phyloP scores from a whole-genome alignment of 2,888 invertebrate species.

The Drosophila macrospina region DNA sequence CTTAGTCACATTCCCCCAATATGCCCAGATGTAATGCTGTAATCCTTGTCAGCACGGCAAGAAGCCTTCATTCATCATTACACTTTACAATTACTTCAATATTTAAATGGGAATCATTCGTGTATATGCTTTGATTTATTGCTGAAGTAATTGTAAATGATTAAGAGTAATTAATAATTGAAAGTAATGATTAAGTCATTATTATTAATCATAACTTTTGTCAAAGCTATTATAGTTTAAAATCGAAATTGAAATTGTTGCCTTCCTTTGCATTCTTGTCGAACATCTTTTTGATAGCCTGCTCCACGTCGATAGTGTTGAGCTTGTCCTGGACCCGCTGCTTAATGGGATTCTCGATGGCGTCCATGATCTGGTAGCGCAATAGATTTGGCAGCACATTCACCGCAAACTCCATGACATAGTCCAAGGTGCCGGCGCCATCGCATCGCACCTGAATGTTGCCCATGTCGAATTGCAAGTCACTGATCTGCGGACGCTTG shows the following conservation, averaged over 20 bases:
- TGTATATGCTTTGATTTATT: too few relatives aligned
- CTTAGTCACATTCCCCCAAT: conserved; percentile 67
- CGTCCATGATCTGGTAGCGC: conserved; percentile 94
- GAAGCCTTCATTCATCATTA: conserved; percentile 1
- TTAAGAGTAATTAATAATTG: too few relatives aligned
- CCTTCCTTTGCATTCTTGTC: conserved; percentile 87
- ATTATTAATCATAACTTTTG: neutral
- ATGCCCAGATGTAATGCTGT: neutral
- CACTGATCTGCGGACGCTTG: conserved; percentile 89
- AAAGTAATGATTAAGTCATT: neutral
- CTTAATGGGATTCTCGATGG: conserved; percentile 91
- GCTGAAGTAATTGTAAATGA: too few relatives aligned
- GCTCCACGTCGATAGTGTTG: conserved; percentile 91
- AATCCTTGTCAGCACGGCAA: neutral
- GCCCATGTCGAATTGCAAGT: conserved; percentile 92
- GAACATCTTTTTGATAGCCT: conserved; percentile 89
- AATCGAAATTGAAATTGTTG: conserved; percentile 76
- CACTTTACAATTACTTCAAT: conserved; percentile 11
- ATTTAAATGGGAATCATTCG: neutral
- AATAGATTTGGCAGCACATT: conserved; percentile 94
- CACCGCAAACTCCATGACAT: conserved; percentile 91
- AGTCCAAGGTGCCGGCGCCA: conserved; percentile 95
- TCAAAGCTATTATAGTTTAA: conserved; percentile 51
- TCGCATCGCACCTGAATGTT: conserved; percentile 93
- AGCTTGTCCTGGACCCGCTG: conserved; percentile 89